Base-by-base conservation (phyloP, 2,888 invertebrate genomes). In the Tenthredo distinguenda region DNA sequence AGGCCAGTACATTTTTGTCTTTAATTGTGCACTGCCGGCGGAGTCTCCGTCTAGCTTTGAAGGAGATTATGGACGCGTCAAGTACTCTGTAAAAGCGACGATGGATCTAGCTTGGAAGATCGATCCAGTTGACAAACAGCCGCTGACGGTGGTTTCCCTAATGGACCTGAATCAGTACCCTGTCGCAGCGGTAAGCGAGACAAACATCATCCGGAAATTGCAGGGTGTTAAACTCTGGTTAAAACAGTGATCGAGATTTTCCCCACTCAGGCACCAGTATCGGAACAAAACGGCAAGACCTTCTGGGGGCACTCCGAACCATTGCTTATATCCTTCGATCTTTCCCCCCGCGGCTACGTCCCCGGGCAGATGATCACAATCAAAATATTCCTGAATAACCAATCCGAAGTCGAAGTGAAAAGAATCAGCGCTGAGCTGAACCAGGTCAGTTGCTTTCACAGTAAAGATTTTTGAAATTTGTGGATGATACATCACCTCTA, bases 91-190 rank as follows among this genome's bases (percentile, higher is more conserved):
- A 65, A 92, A 91, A 84, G 93, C 91, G 9, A 90, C 89, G 37
- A 90, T 94, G 43, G 93, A 94, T 86, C 90, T 92, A 58, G 92
- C 94, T 3, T 94, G 94, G 92, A 94, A 94, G 86, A 92, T 93
- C 88, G 93, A 94, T 87, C 90, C 92, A 47, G 91, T 90, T 7
- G 89, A 89, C 40, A 93, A 93, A 87, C 89, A 88, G 21, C 87
- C 91, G 15, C 94, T 94, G 88, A 93, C 93, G 15, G 91, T 94
- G 2, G 92, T 93, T 76, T 90, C 92, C 34, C 86, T 92, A 37
- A 89, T 94, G 47, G 94, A 94, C 87, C 90, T 94, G 84, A 94
- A 94, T 89, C 87, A 87, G 85, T 87, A 87, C 50, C 86, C 88
- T 7, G 86, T 86, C 5, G 88, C 89, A 10, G 85, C 85, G 40